Percentiles rank a stretch among this genome's conserved stretches.
These are phyloP conservation scores for Drosophila quinaria DNA, from an alignment of 2,888 invertebrate species.

Conservation along the genomic window DNA sequence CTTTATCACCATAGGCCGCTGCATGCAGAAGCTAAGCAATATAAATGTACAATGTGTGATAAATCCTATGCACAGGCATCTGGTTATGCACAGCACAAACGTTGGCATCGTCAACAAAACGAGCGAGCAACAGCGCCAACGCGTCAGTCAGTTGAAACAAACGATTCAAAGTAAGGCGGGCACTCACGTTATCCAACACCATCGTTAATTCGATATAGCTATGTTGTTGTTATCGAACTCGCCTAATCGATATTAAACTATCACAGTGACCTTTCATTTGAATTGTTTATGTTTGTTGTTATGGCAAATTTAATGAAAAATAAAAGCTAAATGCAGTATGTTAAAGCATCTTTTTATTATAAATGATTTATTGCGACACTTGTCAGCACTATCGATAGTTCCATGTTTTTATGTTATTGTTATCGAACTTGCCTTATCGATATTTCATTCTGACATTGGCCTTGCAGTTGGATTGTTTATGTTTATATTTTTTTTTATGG, in stretches of 20 bases:
- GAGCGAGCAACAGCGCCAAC: constrained; percentile 42
- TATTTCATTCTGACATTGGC: constrained; percentile 25
- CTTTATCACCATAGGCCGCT: constrained; percentile 70
- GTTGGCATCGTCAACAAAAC: constrained; percentile 61
- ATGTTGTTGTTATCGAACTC: background rate
- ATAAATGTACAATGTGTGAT: constrained; percentile 70
- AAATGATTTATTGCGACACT: too few relatives aligned
- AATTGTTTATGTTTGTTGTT: constrained; percentile 40
- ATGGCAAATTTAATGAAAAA: constrained; percentile 38
- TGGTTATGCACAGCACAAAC: constrained; percentile 79
- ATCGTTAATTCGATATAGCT: constrained; percentile 25
- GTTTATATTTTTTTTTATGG: constrained; percentile 29
- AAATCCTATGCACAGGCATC: constrained; percentile 75
- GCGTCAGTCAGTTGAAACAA: background rate
- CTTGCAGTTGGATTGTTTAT: constrained; percentile 36
- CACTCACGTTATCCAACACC: constrained; percentile 18
- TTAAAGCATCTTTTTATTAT: too few relatives aligned
- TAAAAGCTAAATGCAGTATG: constrained; percentile 52
- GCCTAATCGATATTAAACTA: constrained; percentile 29
- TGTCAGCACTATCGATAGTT: constrained; percentile 20
- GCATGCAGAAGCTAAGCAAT: constrained; percentile 61
- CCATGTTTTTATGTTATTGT: constrained; percentile 19
- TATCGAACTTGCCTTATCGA: constrained; percentile 27
- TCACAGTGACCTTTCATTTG: constrained; percentile 17
- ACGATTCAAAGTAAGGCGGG: constrained; percentile 36